phyloP scores from a whole-genome alignment of 2,797 vertebrate genomes.

The Protonibea diacanthus region DNA sequence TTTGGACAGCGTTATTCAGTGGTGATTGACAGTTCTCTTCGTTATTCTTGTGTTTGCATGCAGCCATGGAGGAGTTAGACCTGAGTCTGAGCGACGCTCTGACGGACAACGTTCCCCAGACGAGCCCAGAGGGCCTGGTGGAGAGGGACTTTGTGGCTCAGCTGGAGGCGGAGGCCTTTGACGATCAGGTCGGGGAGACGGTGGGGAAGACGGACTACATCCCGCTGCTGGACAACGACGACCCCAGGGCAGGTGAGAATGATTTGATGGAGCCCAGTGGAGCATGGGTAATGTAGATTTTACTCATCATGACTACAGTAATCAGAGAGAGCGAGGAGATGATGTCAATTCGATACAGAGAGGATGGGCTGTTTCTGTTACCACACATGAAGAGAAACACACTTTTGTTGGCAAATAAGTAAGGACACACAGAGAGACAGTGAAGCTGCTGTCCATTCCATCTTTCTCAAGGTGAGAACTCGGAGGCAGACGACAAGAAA shows the following conservation, averaged over 20 bases:
- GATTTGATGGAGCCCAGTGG: not conserved
- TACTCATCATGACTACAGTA: not conserved
- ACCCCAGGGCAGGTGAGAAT: constrained; percentile 74
- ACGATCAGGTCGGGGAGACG: constrained; percentile 93
- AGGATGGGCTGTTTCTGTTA: not conserved
- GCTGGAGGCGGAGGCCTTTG: constrained; percentile 92
- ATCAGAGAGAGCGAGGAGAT: not conserved
- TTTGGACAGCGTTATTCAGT: not conserved
- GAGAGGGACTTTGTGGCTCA: constrained; percentile 93
- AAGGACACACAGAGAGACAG: not conserved
- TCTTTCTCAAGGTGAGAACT: not conserved
- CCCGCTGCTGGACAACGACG: constrained; percentile 92
- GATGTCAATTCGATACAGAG: no score
- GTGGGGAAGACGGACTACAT: constrained; percentile 93
- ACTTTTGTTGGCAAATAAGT: not conserved
- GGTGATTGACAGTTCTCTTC: not conserved
- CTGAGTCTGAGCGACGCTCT: constrained; percentile 94
- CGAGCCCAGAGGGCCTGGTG: constrained; percentile 85
- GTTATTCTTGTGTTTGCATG: constrained; percentile 23
- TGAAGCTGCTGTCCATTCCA: not conserved
- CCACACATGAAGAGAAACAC: not conserved
- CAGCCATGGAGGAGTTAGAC: constrained; percentile 89
- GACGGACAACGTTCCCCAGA: constrained; percentile 85
- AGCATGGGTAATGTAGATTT: not conserved
- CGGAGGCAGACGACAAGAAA: not conserved